phyloP scores from a whole-genome alignment of 2,113 vertebrate species.

The Neomonachus schauinslandi region DNA sequence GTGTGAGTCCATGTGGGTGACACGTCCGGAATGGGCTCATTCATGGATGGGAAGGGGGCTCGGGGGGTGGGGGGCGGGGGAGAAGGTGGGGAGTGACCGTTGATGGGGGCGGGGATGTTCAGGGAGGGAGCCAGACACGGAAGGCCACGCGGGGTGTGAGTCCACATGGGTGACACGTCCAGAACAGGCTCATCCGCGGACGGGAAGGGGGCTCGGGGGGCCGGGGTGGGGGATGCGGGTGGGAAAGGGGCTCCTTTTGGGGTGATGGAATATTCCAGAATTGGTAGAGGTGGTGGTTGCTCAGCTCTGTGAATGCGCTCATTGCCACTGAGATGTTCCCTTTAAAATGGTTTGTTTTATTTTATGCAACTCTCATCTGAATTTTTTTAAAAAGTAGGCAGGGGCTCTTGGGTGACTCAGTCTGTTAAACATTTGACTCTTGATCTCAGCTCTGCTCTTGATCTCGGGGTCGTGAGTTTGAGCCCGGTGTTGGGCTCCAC shows the following conservation, averaged over 20 bases:
- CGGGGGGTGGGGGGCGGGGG: not conserved
- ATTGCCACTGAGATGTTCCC: too few relatives aligned
- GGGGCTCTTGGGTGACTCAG: not conserved
- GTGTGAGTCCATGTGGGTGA: not conserved
- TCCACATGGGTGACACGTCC: not conserved
- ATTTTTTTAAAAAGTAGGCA: not conserved
- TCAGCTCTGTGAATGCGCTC: too few relatives aligned
- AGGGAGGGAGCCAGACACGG: not conserved
- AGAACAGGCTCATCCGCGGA: not conserved
- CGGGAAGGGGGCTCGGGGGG: accelerated
- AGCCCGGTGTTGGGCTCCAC: not conserved
- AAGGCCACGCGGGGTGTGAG: not conserved
- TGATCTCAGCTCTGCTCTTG: not conserved
- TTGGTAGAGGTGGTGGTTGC: not conserved
- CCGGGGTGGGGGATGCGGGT: accelerated
- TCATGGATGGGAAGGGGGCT: not conserved
- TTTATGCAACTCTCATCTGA: not conserved
- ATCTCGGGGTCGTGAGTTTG: not conserved
- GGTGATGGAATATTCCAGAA: not conserved
- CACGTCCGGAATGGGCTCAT: not conserved
- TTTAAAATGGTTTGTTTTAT: not conserved
- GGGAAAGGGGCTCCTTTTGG: not conserved
- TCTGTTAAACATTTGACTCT: not conserved
- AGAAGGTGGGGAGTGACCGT: too few relatives aligned
- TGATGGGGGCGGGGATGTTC: too few relatives aligned